Conservation (phyloP, 2,113 vertebrate genomes). For the Tachysurus vachellii region DNA sequence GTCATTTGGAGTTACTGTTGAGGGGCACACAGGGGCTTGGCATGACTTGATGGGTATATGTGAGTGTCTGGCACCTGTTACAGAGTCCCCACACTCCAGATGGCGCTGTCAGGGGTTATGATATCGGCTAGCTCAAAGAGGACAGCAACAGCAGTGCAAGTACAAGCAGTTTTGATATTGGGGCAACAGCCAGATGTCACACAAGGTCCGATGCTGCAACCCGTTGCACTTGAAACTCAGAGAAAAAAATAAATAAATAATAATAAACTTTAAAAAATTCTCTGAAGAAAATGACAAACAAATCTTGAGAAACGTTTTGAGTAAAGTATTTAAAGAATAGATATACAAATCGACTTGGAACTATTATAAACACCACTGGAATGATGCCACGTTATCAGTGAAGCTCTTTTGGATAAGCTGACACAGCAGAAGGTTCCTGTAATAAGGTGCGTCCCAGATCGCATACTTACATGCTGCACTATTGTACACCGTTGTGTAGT, state of each 20-base stretch:
- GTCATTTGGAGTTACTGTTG: slow-evolving; percentile 43
- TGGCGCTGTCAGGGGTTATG: slow-evolving; percentile 52
- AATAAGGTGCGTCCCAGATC: background rate
- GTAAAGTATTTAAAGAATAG: background rate
- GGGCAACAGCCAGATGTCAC: background rate
- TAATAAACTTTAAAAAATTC: background rate
- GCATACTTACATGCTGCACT: no score
- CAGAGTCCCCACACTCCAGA: slow-evolving; percentile 50
- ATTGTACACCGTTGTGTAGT: no score
- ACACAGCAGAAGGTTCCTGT: background rate
- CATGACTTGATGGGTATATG: slow-evolving; percentile 33
- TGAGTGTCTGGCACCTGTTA: slow-evolving; percentile 43
- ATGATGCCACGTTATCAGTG: background rate
- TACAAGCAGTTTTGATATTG: background rate
- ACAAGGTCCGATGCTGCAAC: background rate
- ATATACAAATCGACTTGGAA: background rate
- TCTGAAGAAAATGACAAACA: background rate
- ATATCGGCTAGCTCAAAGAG: slow-evolving; percentile 46
- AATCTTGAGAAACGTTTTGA: background rate
- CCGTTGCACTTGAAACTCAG: background rate
- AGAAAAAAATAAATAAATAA: no score
- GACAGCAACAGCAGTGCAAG: slow-evolving; percentile 32
- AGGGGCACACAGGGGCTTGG: slow-evolving; percentile 37
- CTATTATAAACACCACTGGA: background rate
- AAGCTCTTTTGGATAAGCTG: background rate